Conservation (phyloP, 2,888 invertebrate species). For the Camponotus fellah region DNA sequence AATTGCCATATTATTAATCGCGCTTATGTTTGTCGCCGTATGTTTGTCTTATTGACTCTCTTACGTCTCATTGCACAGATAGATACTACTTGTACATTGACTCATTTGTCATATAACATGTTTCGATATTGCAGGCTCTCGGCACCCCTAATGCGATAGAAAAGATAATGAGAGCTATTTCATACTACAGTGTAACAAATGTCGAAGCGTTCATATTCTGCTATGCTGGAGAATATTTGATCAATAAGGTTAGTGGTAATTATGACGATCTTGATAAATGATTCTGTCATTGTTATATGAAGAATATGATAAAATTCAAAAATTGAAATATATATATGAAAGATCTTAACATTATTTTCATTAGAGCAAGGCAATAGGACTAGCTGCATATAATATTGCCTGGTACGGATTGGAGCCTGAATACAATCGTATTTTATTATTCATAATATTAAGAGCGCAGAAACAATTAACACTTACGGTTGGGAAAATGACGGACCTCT, state of each 20-base stretch:
- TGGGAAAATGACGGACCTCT: conserved; percentile 50
- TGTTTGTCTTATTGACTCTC: no score
- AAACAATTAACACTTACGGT: conserved; percentile 22
- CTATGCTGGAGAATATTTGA: conserved; percentile 28
- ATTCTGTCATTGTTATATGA: not conserved
- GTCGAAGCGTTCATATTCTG: conserved; percentile 17
- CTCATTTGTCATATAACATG: not conserved
- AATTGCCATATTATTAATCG: not conserved
- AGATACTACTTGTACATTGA: not conserved
- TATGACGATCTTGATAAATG: not conserved
- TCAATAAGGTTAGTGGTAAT: conserved; percentile 5
- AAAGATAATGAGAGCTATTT: conserved; percentile 5
- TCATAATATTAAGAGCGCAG: conserved; percentile 32
- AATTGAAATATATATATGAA: not conserved
- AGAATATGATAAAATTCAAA: not conserved
- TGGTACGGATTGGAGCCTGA: conserved; percentile 57
- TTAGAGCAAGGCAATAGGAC: conserved; percentile 47
- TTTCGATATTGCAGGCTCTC: conserved; percentile 12
- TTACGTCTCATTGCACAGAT: not conserved
- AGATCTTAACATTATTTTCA: not conserved
- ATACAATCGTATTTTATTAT: conserved; percentile 30
- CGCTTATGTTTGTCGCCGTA: not conserved
- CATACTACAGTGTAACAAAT: conserved; percentile 24
- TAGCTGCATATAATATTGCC: conserved; percentile 22
- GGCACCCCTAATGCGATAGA: not conserved